These are phyloP conservation scores for Scartelaos histophorus DNA, from an alignment of 2,113 vertebrate species.

Conservation along the genomic window DNA sequence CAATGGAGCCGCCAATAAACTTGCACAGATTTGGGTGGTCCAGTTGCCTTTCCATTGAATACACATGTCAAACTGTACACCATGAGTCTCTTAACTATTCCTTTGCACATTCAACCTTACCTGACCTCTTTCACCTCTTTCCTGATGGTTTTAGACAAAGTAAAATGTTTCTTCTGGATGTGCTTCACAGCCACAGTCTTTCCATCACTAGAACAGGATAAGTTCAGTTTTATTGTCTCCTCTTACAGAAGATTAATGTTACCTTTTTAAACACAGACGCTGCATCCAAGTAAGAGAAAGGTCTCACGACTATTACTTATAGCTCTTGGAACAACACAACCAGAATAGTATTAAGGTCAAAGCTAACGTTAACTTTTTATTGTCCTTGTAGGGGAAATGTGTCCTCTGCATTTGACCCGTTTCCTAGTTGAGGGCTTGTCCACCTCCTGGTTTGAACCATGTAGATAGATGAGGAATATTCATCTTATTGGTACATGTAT, in stretches of 20 bases:
- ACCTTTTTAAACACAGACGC: not conserved
- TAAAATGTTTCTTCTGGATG: constrained; percentile 77
- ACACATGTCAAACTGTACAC: not conserved
- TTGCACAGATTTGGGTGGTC: constrained; percentile 81
- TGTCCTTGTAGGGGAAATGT: no score
- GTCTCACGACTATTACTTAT: not conserved
- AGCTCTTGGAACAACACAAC: not conserved
- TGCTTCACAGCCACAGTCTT: constrained; percentile 76
- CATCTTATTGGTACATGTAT: no score
- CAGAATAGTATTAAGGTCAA: no score
- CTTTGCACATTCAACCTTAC: constrained; percentile 39
- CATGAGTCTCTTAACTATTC: not conserved
- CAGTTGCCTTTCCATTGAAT: constrained; percentile 63
- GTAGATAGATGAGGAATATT: no score
- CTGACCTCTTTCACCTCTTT: constrained; percentile 81
- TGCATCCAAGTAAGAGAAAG: not conserved
- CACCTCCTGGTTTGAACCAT: no score
- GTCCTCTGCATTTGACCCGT: no score
- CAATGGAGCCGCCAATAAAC: constrained; percentile 77
- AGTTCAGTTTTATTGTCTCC: not conserved
- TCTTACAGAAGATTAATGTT: constrained; percentile 7
- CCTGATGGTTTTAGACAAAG: constrained; percentile 74
- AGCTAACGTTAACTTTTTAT: no score
- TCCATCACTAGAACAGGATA: constrained; percentile 67
- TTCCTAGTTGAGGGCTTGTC: not conserved